Evolutionary conservation across 1,140 invertebrate species (phyloP).

Genomic region (Drosophila baimaii): DNA sequence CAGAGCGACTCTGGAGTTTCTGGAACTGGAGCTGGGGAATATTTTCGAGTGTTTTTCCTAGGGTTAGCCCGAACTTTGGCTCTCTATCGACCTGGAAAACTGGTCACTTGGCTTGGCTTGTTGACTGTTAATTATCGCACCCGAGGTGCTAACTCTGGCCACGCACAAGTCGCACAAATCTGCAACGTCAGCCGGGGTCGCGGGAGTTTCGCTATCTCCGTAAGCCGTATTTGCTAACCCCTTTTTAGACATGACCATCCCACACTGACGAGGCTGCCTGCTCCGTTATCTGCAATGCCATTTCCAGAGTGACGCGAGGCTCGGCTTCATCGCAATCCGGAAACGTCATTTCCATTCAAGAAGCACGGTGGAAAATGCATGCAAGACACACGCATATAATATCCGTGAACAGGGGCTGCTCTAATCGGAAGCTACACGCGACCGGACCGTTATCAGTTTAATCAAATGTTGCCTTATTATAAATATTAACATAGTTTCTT

Average conservation of each 20-base stretch:
- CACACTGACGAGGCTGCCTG: background rate
- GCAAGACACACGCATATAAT: too few species aligned
- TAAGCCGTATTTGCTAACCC: constrained; percentile 18
- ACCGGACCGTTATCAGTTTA: too few species aligned
- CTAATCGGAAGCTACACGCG: too few species aligned
- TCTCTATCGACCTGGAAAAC: background rate
- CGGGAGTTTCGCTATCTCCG: constrained; percentile 35
- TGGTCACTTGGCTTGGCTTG: constrained; percentile 1
- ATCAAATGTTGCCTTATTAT: too few species aligned
- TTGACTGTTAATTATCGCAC: constrained; percentile 63
- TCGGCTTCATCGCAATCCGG: too few species aligned
- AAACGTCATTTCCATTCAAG: too few species aligned
- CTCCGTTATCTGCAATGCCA: background rate
- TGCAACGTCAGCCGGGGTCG: constrained; percentile 20
- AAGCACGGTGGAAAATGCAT: too few species aligned
- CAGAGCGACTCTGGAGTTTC: background rate
- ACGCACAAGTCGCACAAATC: constrained; percentile 23
- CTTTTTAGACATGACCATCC: constrained; percentile 38
- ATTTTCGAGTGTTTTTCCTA: constrained; percentile 8
- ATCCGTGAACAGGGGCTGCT: too few species aligned
- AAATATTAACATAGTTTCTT: too few species aligned
- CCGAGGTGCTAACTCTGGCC: constrained; percentile 51
- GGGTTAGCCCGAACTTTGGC: background rate
- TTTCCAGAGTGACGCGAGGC: background rate
- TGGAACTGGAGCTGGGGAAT: constrained; percentile 10